A percentile compares a stretch with the other conserved stretches of the same genome.
Conservation (phyloP, 2,888 invertebrate genomes). For the Aromia moschata region DNA sequence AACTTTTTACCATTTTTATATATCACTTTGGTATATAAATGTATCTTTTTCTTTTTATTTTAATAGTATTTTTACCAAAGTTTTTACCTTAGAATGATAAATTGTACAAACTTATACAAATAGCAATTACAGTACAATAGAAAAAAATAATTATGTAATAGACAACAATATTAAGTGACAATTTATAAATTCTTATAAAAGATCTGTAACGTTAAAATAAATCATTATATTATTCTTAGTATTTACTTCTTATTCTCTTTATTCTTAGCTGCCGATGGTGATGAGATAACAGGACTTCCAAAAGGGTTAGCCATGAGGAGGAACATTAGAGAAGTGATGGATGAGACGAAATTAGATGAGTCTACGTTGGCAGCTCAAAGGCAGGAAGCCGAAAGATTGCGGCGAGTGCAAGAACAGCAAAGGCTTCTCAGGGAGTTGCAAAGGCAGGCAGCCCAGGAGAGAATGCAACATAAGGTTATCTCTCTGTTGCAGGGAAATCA, state of each 20-base stretch:
- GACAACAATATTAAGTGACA: no score
- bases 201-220: not conserved
- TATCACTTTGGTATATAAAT: no score
- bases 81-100: no score
- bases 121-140: no score
- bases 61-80: no score
- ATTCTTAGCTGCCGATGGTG: constrained; percentile 46
- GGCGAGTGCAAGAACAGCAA: constrained; percentile 86
- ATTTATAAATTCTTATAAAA: no score
- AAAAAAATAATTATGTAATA: no score
- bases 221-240: no score
- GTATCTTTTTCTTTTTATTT: no score
- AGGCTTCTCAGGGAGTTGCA: constrained; percentile 83
- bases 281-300: constrained; percentile 49
- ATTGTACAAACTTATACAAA: no score
- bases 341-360: constrained; percentile 91
- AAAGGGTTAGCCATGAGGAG: constrained; percentile 73
- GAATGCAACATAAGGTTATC: constrained; percentile 75
- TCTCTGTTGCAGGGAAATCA: constrained; percentile 76
- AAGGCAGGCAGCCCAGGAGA: constrained; percentile 79
- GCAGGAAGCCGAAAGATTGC: constrained; percentile 89
- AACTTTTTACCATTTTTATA: no score
- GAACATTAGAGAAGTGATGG: constrained; percentile 93
- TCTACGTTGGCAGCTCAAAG: constrained; percentile 92
- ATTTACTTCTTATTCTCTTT: constrained; percentile 4